Evolutionary conservation across 53 echinoderm and acorn worm genomes (phyloP), one percentile per base, ranked within the genome.

Genomic region (Apostichopus leukothele): DNA sequence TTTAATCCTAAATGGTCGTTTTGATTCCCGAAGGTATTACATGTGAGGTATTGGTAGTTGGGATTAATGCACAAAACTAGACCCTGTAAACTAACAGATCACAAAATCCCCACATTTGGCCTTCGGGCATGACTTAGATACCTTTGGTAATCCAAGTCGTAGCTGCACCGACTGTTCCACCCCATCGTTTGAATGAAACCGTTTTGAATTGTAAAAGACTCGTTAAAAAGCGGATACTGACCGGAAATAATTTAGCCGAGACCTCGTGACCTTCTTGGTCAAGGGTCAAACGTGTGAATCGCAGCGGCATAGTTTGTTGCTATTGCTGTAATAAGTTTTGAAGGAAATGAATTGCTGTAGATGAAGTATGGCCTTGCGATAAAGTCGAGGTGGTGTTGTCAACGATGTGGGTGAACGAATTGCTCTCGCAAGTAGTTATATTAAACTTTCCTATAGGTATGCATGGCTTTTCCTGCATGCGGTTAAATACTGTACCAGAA

Each of bases 141-240:
- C 79, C 79, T 79, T 79, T 79, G 79, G 54, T 79, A 53, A 53
- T 79, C 79, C 71, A 71, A 11, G 11, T 13, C 63, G 71, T 5
- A 14, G n/a, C 18, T 6, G 71, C 71, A 71, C 13, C 71, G 18
- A 13, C 18, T 12, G 52, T 53, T 14, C 20, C 54, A 6, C 39
- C 16, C 16, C 79, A 26, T 79, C 54, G 53, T 39, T 39, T 77
- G 79, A 18, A 14, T 79, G 79, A 54, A 79, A 14, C 4, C 21
- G 18, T 18, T 79, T 13, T 12, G 20, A 39, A 79, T 54, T 79
- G 39, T 39, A 10, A 16, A n/a, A 79, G 79, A n/a, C 20, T 9
- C 79, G 18, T 53, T 39, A 39, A 53, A 51, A 52, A 79, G 79
- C 79, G 79, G 79, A 79, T 79, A 79, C 79, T 79, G 79, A 79